These are phyloP conservation scores for Dasyornis broadbenti DNA, from an alignment of 2,113 vertebrate genomes.

Conservation along the genomic window DNA sequence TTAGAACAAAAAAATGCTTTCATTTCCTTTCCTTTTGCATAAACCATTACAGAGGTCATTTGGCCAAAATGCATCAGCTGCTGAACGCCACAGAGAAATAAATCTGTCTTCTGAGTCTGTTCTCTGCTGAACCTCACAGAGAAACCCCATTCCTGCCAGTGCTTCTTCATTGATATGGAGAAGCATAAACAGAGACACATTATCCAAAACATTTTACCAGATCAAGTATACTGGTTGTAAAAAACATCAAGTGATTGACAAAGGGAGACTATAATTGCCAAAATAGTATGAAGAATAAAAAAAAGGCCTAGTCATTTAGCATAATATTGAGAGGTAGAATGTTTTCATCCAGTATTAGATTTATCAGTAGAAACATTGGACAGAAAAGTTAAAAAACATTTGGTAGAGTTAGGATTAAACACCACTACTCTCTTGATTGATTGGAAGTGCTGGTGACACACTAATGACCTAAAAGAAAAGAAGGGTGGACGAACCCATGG, in stretches of 20 bases:
- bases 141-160: neutral
- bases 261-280: neutral
- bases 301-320: neutral
- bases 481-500: neutral
- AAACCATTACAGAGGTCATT: neutral
- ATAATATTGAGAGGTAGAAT: neutral
- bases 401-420: neutral
- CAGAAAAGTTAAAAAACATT: neutral
- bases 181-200: neutral
- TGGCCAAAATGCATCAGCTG: neutral
- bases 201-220: neutral
- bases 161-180: neutral
- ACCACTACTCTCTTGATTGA: neutral
- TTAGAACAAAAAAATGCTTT: neutral
- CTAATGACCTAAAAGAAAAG: neutral
- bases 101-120: neutral
- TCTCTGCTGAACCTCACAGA: neutral
- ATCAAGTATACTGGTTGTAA: neutral
- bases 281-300: neutral
- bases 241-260: neutral
- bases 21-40: neutral
- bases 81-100: neutral
- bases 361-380: neutral
- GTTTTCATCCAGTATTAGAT: neutral
- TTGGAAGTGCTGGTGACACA: neutral